phyloP scores from a whole-genome alignment of 2,113 vertebrate genomes.

The Probosciger aterrimus region DNA sequence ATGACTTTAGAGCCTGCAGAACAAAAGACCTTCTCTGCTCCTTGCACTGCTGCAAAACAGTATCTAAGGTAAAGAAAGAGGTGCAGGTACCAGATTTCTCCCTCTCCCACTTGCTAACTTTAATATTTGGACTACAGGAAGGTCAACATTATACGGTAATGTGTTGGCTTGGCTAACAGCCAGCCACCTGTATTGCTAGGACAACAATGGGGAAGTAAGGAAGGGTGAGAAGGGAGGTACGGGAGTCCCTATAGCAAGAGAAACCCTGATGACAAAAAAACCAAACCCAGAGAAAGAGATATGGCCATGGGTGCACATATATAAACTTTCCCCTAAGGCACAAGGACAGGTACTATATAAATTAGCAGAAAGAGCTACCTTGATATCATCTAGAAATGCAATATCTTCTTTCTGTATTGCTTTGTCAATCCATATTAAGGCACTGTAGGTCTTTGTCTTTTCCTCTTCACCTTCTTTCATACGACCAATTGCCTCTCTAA shows the following conservation, averaged over 20 bases:
- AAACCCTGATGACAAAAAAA: not conserved
- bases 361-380: constrained; percentile 67
- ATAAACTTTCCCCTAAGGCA: not conserved
- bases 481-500: constrained; percentile 89
- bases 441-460: constrained; percentile 95
- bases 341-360: not conserved
- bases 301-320: not conserved
- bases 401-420: constrained; percentile 82
- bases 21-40: not conserved
- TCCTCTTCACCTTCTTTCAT: constrained; percentile 98
- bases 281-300: not conserved
- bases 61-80: not conserved
- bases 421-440: constrained; percentile 91
- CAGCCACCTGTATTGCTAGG: not conserved
- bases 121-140: not conserved
- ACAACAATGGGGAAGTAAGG: not conserved
- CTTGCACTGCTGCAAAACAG: not conserved
- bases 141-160: not conserved
- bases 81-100: not conserved
- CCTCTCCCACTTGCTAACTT: not conserved
- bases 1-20: not conserved
- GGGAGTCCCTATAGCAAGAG: not conserved
- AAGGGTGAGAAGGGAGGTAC: not conserved
- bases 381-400: constrained; percentile 81
- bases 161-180: not conserved